These are phyloP conservation scores for Halotydeus destructor DNA, from an alignment of 1,140 invertebrate species.

Conservation along the genomic window DNA sequence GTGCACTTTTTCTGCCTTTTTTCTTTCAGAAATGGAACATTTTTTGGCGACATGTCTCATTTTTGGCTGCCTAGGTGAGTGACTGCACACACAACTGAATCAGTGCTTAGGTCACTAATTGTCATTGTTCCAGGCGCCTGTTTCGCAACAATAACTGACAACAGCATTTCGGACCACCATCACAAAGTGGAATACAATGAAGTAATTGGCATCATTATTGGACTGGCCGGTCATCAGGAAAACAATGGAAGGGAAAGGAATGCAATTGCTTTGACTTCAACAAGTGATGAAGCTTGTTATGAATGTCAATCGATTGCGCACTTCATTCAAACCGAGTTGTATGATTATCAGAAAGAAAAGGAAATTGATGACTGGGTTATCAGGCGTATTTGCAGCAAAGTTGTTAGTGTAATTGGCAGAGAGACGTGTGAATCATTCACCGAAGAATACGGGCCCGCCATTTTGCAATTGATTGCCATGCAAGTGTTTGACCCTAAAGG, in stretches of 20 bases:
- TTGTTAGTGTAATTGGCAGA: neutral
- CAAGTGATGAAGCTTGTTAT: too few relatives aligned
- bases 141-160: neutral
- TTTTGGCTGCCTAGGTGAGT: neutral
- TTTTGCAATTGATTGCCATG: slow-evolving; percentile 1
- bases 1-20: too few relatives aligned
- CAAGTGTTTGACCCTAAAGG: slow-evolving; percentile 1
- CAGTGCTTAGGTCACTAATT: neutral
- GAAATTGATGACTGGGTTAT: slow-evolving; percentile 12
- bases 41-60: too few relatives aligned
- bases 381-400: slow-evolving; percentile 8
- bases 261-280: too few relatives aligned
- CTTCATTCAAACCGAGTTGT: slow-evolving; percentile 12
- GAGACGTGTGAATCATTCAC: neutral
- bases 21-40: too few relatives aligned
- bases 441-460: neutral
- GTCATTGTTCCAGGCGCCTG: neutral
- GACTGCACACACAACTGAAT: neutral
- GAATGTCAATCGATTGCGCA: slow-evolving; percentile 14
- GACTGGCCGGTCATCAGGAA: neutral
- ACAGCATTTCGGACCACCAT: neutral
- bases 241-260: neutral
- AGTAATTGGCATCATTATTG: neutral
- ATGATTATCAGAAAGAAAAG: slow-evolving; percentile 14
- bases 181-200: neutral